phyloP scores from a whole-genome alignment of 1,140 invertebrate species.

The Tribolium madens region DNA sequence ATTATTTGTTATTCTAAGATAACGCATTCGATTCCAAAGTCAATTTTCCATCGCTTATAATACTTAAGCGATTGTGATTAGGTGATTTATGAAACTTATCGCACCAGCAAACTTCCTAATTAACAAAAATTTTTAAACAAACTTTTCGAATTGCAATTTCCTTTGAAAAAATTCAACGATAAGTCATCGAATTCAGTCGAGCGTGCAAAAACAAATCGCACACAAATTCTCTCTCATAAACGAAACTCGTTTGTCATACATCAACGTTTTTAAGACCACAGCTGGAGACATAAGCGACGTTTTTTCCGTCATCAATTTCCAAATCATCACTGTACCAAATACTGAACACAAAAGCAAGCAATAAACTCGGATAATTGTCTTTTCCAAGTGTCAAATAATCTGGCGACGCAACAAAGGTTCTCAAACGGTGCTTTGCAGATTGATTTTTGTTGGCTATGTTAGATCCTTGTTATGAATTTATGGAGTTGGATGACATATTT shows the following conservation, averaged over 20 bases:
- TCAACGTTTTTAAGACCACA: conserved; percentile 50
- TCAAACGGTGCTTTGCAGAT: conserved; percentile 50
- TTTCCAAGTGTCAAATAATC: no score
- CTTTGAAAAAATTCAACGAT: background rate
- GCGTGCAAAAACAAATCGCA: conserved; percentile 34
- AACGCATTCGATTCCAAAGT: conserved; percentile 8
- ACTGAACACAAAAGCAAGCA: background rate
- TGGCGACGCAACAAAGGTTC: background rate
- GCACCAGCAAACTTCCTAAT: background rate
- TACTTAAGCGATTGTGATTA: background rate
- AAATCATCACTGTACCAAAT: background rate
- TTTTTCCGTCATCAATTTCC: conserved; percentile 28
- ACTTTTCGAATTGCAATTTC: background rate
- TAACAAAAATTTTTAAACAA: conserved; percentile 6
- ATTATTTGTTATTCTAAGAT: background rate
- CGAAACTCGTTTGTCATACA: conserved; percentile 52
- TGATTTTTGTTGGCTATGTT: background rate
- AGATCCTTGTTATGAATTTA: background rate
- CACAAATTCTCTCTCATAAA: conserved; percentile 2
- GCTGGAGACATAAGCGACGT: conserved; percentile 43
- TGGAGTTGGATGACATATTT: background rate
- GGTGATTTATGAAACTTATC: background rate
- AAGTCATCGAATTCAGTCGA: background rate
- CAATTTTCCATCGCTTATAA: conserved; percentile 1
- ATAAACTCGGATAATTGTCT: no score